Conservation (phyloP, 23 tunicate species). For the Halocynthia aurantium region DNA sequence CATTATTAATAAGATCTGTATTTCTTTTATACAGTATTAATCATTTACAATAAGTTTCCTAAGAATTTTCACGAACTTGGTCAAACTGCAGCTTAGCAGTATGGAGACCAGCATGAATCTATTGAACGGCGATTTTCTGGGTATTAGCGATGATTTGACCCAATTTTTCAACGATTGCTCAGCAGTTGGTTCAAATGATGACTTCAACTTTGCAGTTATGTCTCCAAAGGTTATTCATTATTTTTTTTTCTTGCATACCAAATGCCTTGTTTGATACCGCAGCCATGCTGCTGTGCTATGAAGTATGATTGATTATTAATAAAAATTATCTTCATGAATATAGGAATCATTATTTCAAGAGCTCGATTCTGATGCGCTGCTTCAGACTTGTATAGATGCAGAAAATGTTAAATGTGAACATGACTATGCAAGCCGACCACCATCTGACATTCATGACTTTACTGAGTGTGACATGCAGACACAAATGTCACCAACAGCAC, state of each 20-base stretch:
- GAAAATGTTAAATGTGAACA: conserved; percentile 39
- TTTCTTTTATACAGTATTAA: too few relatives aligned
- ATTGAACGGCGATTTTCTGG: too few relatives aligned
- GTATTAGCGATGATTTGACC: too few relatives aligned
- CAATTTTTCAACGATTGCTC: too few relatives aligned
- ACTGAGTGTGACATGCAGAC: background rate
- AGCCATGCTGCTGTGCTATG: background rate
- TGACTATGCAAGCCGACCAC: conserved; percentile 28
- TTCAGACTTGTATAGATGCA: background rate
- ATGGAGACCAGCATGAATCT: too few relatives aligned
- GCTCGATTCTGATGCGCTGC: background rate
- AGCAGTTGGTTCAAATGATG: too few relatives aligned
- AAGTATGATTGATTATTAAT: too few relatives aligned
- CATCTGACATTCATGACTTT: background rate
- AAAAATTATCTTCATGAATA: background rate
- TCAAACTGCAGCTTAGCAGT: too few relatives aligned
- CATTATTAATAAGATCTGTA: too few relatives aligned
- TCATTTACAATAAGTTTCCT: too few relatives aligned
- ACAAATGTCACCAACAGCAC: conserved; percentile 8
- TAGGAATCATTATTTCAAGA: conserved; percentile 11
- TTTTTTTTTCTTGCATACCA: background rate
- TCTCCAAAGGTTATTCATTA: background rate
- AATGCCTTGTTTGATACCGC: background rate
- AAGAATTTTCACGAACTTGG: too few relatives aligned
- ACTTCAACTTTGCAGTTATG: too few relatives aligned